phyloP scores from a whole-genome alignment of 2,797 vertebrate species.

The Ispidina lecontei region DNA sequence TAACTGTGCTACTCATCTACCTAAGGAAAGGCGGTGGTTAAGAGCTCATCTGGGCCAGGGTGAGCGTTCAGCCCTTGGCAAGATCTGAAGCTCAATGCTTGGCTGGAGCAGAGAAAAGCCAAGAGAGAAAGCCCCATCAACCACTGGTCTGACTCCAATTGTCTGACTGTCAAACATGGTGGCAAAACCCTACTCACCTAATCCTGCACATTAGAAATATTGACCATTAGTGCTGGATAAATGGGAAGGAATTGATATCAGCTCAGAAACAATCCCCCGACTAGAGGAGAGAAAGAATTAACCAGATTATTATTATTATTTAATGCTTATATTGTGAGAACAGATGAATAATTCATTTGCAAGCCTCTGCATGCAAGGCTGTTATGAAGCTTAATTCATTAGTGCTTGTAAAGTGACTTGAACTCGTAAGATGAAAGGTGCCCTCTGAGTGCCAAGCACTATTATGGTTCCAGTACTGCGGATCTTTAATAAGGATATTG shows the following conservation, averaged over 20 bases:
- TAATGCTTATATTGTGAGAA: slow-evolving; percentile 15
- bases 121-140: neutral
- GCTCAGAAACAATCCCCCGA: neutral
- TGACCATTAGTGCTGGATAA: neutral
- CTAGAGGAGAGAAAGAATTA: slow-evolving; percentile 26
- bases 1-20: rapidly evolving
- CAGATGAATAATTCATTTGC: slow-evolving; percentile 21
- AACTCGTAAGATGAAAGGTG: slow-evolving; percentile 47
- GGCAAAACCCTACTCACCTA: neutral
- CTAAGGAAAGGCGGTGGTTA: neutral
- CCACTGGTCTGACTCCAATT: neutral
- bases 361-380: neutral
- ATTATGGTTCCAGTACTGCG: neutral
- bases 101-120: neutral
- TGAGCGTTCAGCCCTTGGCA: neutral
- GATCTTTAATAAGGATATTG: slow-evolving; percentile 52
- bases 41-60: neutral
- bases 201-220: neutral
- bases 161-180: neutral
- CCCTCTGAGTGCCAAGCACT: slow-evolving; percentile 43
- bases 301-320: slow-evolving; percentile 57
- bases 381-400: slow-evolving; percentile 62
- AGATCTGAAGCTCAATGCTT: neutral
- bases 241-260: neutral
- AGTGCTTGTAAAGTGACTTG: slow-evolving; percentile 30